Base-by-base conservation (phyloP, 2,888 invertebrate species). In the Eristalinus sepulchralis region DNA sequence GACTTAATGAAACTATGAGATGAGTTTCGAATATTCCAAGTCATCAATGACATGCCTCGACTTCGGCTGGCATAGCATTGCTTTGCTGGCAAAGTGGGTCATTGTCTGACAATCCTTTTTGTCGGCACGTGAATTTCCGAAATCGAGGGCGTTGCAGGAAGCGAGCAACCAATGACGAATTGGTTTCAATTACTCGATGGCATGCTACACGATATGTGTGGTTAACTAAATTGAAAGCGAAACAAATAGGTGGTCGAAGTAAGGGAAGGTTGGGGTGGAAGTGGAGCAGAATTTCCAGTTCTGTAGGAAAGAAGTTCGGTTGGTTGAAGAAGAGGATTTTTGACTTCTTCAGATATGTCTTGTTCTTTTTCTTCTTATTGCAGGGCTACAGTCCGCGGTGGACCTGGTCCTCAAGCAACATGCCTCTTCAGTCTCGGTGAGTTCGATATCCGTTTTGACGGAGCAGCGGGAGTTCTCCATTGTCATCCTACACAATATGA, bases 131-230 rank as follows among this genome's bases (percentile, higher is more conserved):
- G 57, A 57, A 11, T 13, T n/a, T 10, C 5, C 4, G 1, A 47
- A 47, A 47, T 20, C 8, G 57, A 24, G 57, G 57, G 1, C 57
- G 11, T 24, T 10, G 57, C 55, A 73, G 66, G 27, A 72, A 73
- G 59, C 64, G 73, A 73, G 31, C 80, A 73, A 80, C 72, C 66
- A 27, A 53, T 73, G 72, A 67, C 34, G 36, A 66, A 66, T 72
- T 72, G 72, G n/a, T 47, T 80, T 80, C 72, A 67, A 67, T 80
- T 80, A 80, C 47, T 8, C 6, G 73, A 80, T 80, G 67, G 72
- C 80, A 80, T 80, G 80, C 67, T 22, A 73, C 73, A 80, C 66
- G 80, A 62, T 66, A 80, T 73, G 57, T 73, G 57, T n/a, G 47
- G 39, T 47, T 55, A 71, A 71, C 64, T 36, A 79, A 71, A 71